Evolutionary conservation across 2,888 invertebrate species (phyloP), one percentile per base, ranked within the genome.

Genomic region (Thecophora atra): DNA sequence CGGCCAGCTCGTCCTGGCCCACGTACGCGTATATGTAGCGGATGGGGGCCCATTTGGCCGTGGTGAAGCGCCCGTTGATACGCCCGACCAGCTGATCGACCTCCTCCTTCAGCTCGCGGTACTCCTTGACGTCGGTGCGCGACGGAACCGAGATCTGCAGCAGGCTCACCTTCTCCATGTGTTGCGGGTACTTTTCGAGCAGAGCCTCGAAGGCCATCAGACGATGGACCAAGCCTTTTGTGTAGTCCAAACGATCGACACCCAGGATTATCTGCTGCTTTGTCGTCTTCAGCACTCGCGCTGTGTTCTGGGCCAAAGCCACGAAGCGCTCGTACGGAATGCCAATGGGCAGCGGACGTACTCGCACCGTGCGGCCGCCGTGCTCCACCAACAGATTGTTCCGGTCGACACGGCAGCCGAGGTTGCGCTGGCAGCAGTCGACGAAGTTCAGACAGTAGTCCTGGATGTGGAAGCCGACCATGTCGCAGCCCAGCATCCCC

Each of bases 21-120:
- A 96, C 93, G 82, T 94, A 95, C 13, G 95, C 96, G 82, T 94
- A 96, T 78, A 96, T 96, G 78, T 96, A 96, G 24, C 87, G 84
- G 56, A 96, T 96, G 0, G 96, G 96, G 0, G 96, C 95, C 96
- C 96, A 96, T 84, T 94, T 95, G 0, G 95, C 94, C 0, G 95
- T 96, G 0, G 95, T 94, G 81, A 96, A 96, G 72, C 92, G 90
- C 19, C 96, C 96, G 82, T 96, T 96, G 73, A 96, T 96, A 72
- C 93, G 83, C 1, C 87, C 96, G 63, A 96, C 95, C 67, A 96
- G 84, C 81, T 96, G 95, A 85, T 96, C 96, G 89, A 96, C 94
- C 84, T 95, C 95, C 79, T 96, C 93, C 81, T 96, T 96, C 72
- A 96, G 87, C 77, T 96, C 95, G 79, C 94, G 93, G 79, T 96